Conservation (phyloP, 2,113 vertebrate species). For the Beaufortia kweichowensis region DNA sequence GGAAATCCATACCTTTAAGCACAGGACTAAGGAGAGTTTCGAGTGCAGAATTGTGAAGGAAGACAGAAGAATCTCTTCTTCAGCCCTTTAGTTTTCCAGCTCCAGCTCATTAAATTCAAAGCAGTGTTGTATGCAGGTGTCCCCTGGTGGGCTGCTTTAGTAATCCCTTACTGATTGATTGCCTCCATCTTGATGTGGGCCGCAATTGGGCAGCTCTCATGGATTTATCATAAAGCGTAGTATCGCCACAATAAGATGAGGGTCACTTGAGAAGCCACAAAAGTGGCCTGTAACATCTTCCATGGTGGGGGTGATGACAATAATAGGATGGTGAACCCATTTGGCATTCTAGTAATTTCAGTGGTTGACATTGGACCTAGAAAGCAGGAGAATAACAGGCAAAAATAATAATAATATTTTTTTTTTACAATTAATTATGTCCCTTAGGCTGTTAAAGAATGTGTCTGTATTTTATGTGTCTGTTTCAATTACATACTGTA, state of each 20-base stretch:
- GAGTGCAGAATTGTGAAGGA: not conserved
- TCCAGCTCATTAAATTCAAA: conserved; percentile 8
- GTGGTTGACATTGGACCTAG: not conserved
- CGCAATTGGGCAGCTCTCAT: not conserved
- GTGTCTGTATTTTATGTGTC: too few species aligned
- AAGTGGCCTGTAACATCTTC: not conserved
- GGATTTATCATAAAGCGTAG: conserved; percentile 9
- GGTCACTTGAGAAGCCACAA: not conserved
- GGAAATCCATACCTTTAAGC: not conserved
- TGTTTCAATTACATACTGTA: too few species aligned
- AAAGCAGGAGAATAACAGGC: not conserved
- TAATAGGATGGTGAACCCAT: not conserved
- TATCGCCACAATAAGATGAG: not conserved
- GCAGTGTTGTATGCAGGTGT: conserved; percentile 11
- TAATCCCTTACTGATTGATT: conserved; percentile 15
- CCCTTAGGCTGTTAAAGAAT: too few species aligned
- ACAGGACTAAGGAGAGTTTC: not conserved
- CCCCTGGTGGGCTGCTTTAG: not conserved
- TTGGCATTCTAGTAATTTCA: not conserved
- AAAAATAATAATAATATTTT: too few species aligned
- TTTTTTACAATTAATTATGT: too few species aligned
- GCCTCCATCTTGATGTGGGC: conserved; percentile 13
- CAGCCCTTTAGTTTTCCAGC: not conserved
- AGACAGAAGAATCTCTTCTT: not conserved
- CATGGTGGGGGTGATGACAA: not conserved